Base-by-base conservation (phyloP, 1,140 invertebrate genomes). In the Leptinotarsa texana region DNA sequence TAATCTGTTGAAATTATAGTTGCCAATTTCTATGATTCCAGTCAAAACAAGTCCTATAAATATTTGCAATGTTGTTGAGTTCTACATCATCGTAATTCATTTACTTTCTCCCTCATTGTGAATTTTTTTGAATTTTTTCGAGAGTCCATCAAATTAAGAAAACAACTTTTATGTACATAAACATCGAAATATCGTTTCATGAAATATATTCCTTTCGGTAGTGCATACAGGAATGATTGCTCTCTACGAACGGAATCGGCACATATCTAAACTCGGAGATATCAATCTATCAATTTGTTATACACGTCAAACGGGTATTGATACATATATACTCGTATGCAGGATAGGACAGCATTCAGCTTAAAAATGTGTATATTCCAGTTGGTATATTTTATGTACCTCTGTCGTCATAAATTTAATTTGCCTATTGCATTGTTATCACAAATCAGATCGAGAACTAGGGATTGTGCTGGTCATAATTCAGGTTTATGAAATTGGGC, bases 281-380 rank as follows among this genome's bases (percentile, higher is more conserved):
- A 65, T 65, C 63, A 65, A 65, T 65, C 63, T 27, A 65, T 65
- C 22, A 65, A 65, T 65, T 65, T 65, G 22, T 65, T 65, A 65
- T 27, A 22, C 63, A 13, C 21, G 63, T 65, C 63, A 65, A 65
- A 13, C 24, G 63, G 21, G 21, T 24, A 65, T 27, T 65, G 63
- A 27, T 65, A 65, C 63, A 65, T 18, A 65, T 65, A 65, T 17
- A 33, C 27, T 33, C 6, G 5, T 33, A 15, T 15, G 63, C 21
- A 65, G 21, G 21, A 15, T 27, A 22, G 21, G 63, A 65, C 24
- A 13, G 3, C 63, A 57, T 57, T 42, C 33, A 11, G 33, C 33
- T 8, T 5, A 15, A 57, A 57, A 57, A 57, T 57, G 3, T 57
- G 6, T 15, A 17, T 18, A 57, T 15, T 57, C 3, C 15, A 57